Percentiles rank a stretch among this genome's conserved stretches.
Evolutionary conservation across 1,140 invertebrate species (phyloP).

Genomic region (Bombus impatiens): DNA sequence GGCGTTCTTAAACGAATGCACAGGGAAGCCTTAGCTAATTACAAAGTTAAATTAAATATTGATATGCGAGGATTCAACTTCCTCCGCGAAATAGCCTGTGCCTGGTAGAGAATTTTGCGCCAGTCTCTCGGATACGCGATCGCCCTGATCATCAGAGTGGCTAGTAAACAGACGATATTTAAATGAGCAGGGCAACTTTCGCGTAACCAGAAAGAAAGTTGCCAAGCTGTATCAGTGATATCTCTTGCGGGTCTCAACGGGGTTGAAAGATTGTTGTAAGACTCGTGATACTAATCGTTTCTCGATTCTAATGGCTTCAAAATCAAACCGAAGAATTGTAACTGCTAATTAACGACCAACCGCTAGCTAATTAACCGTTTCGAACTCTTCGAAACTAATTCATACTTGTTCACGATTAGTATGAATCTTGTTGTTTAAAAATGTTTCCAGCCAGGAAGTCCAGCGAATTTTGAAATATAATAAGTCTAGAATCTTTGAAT

Average conservation of each 20-base stretch:
- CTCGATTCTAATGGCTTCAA: background rate
- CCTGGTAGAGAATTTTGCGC: slow-evolving; percentile 3
- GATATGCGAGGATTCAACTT: slow-evolving; percentile 45
- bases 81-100: slow-evolving; percentile 8
- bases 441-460: too few species aligned
- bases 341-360: background rate
- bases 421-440: too few species aligned
- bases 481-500: too few species aligned
- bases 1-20: slow-evolving; percentile 31
- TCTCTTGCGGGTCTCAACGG: background rate
- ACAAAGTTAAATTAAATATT: slow-evolving; percentile 55
- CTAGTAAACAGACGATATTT: slow-evolving; percentile 27
- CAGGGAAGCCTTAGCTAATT: slow-evolving; percentile 22
- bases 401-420: too few species aligned
- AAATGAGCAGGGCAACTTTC: slow-evolving; percentile 10
- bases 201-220: slow-evolving; percentile 25
- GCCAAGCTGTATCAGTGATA: background rate
- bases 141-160: slow-evolving; percentile 6
- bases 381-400: background rate
- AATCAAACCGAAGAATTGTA: background rate
- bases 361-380: background rate
- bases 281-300: background rate
- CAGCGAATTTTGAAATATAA: too few species aligned
- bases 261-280: background rate
- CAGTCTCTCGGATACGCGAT: slow-evolving; percentile 4